Conservation (phyloP, 53 echinoderm and acorn worm genomes). For the Echinarachnius parma region DNA sequence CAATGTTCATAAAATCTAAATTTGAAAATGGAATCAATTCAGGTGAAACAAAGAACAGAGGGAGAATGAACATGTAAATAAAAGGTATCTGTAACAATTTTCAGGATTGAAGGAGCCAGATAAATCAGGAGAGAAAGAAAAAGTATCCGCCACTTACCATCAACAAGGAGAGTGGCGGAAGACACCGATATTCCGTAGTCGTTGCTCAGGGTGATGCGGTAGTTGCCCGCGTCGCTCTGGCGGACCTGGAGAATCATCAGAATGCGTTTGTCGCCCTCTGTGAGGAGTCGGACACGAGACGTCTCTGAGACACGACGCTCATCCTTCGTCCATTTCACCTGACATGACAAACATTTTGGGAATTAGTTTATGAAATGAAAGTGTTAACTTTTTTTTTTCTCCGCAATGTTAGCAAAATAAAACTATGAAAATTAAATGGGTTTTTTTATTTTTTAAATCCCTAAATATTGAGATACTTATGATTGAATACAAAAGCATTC, state of each 20-base stretch:
- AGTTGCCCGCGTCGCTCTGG: constrained; percentile 77
- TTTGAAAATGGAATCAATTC: too few relatives aligned
- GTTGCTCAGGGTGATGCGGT: constrained; percentile 78
- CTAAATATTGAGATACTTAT: too few relatives aligned
- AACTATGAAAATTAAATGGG: too few relatives aligned
- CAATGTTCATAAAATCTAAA: too few relatives aligned
- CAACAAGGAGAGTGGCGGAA: constrained; percentile 70
- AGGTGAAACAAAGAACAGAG: too few relatives aligned
- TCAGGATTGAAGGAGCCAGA: background rate
- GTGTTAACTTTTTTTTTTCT: too few relatives aligned
- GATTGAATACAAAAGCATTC: too few relatives aligned
- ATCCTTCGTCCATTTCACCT: constrained; percentile 93
- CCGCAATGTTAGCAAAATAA: too few relatives aligned
- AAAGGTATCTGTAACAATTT: too few relatives aligned
- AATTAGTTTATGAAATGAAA: too few relatives aligned
- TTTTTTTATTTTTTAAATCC: too few relatives aligned
- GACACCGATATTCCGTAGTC: constrained; percentile 74
- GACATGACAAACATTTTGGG: constrained; percentile 35
- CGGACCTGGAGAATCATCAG: constrained; percentile 72
- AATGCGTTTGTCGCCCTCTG: constrained; percentile 72
- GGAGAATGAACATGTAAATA: too few relatives aligned
- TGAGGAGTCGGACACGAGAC: constrained; percentile 68
- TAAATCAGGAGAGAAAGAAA: background rate
- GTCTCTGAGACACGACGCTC: constrained; percentile 68
- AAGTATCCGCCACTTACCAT: constrained; percentile 56